phyloP scores from a whole-genome alignment of 2,797 vertebrate genomes.

The Cheracebus regulus region DNA sequence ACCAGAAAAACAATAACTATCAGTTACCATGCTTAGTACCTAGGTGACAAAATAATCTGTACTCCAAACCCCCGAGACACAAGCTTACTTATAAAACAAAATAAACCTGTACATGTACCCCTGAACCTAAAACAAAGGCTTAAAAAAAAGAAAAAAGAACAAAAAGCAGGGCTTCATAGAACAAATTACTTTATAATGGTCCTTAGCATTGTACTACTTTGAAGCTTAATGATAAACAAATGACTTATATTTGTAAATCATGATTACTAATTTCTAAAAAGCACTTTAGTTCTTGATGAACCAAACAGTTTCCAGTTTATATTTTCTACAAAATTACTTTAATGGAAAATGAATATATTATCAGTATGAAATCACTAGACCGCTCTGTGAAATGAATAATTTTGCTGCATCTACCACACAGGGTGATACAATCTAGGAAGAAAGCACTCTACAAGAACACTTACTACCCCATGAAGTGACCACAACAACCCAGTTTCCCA shows the following conservation, averaged over 20 bases:
- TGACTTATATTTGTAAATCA: constrained; percentile 22
- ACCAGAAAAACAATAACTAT: neutral
- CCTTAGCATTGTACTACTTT: neutral
- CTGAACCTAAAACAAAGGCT: neutral
- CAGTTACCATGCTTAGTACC: neutral
- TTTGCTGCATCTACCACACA: neutral
- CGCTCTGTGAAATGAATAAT: neutral
- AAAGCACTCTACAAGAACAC: neutral
- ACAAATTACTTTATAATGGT: neutral
- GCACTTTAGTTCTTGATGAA: constrained; percentile 5
- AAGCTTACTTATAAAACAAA: neutral
- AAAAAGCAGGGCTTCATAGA: neutral
- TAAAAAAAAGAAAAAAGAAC: neutral
- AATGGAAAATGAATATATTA: neutral
- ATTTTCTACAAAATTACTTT: neutral
- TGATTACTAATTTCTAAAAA: constrained; percentile 21
- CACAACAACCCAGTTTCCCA: neutral
- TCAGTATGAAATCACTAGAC: neutral
- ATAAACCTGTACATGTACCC: neutral
- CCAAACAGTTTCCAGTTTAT: neutral
- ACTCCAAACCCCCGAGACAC: neutral
- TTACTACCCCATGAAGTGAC: neutral
- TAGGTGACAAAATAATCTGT: neutral
- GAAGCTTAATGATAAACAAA: neutral
- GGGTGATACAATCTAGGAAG: neutral